Base-by-base conservation (phyloP, 2,888 invertebrate species). In the Trypoxylon attenuatum region DNA sequence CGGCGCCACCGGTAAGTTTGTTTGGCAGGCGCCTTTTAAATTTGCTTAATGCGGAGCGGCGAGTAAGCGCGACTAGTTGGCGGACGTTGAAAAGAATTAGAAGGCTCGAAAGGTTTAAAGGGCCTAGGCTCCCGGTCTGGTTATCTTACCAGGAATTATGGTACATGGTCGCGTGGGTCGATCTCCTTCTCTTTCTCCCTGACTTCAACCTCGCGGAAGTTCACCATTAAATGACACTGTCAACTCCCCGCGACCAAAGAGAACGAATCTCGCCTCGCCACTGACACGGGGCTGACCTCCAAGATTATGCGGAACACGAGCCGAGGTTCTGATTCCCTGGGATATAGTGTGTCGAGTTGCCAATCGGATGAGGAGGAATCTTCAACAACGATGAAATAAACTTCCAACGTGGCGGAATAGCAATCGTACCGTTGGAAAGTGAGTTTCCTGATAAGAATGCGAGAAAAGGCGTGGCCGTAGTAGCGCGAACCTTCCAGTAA, bases 91-190 rank as follows among this genome's bases (percentile, higher is more conserved):
- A 39, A 16, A 43, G 71, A 70, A 70, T 71, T 66, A 51, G 62
- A 58, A 42, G 29, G 38, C 19, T 62, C 52, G 53, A 59, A 57
- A 42, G 33, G 46, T 69, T 69, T 58, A 68, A 68, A 66, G 72
- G 70, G 66, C 66, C 74, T 71, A 71, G 74, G 50, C 46, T 68
- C 58, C n/a, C 71, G 58, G 72, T 67, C 69, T 77, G 69, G 71
- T 76, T 79, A 77, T 71, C 66, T 76, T 73, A 68, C 62, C 59
- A 71, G 71, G 60, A 71, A 71, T 71, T 67, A 71, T 63, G 60
- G 8, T 49, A 57, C 60, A 61, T 59, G 59, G 52, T 39, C 64
- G 75, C 71, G 77, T 77, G 77, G 77, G 75, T 49, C 56, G 77
- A 71, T 69, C 73, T 68, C 67, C 57, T 63, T 63, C 51, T 45